These are phyloP conservation scores for Andrena dorsata DNA, from an alignment of 2,888 invertebrate genomes.

Conservation along the genomic window DNA sequence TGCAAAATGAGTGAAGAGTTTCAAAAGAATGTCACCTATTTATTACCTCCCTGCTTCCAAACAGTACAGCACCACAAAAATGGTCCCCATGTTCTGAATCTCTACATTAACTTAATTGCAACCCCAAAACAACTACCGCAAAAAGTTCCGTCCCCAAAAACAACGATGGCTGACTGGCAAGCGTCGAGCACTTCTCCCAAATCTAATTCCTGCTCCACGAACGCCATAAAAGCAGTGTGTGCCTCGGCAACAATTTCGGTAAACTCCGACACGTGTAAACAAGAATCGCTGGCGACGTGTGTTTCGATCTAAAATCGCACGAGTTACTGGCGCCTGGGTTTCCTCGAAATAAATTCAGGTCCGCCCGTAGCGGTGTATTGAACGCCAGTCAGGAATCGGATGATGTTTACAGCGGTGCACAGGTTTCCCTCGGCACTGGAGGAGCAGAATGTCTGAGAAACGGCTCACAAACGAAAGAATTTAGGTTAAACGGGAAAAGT, in stretches of 20 bases:
- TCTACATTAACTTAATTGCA: too few relatives aligned
- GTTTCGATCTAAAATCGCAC: not conserved
- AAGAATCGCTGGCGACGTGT: not conserved
- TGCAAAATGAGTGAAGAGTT: too few relatives aligned
- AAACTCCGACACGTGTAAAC: conserved; percentile 6
- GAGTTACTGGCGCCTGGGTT: not conserved
- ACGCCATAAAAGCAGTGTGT: too few relatives aligned
- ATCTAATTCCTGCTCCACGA: too few relatives aligned
- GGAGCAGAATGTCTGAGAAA: not conserved
- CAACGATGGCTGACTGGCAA: too few relatives aligned
- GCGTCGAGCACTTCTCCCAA: too few relatives aligned
- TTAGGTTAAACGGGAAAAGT: conserved; percentile 9
- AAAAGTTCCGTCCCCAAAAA: too few relatives aligned
- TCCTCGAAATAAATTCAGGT: conserved; percentile 11
- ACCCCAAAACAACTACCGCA: too few relatives aligned
- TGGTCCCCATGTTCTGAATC: too few relatives aligned
- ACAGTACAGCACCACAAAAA: too few relatives aligned
- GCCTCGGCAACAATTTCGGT: not conserved
- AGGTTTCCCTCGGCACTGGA: not conserved
- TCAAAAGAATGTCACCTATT: too few relatives aligned
- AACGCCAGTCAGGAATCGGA: conserved; percentile 8
- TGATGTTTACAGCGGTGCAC: not conserved
- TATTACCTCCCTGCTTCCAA: too few relatives aligned
- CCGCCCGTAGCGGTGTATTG: conserved; percentile 10
- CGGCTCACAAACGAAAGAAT: not conserved